Base-by-base conservation (phyloP, 2,797 vertebrate genomes). In the Astyanax mexicanus region DNA sequence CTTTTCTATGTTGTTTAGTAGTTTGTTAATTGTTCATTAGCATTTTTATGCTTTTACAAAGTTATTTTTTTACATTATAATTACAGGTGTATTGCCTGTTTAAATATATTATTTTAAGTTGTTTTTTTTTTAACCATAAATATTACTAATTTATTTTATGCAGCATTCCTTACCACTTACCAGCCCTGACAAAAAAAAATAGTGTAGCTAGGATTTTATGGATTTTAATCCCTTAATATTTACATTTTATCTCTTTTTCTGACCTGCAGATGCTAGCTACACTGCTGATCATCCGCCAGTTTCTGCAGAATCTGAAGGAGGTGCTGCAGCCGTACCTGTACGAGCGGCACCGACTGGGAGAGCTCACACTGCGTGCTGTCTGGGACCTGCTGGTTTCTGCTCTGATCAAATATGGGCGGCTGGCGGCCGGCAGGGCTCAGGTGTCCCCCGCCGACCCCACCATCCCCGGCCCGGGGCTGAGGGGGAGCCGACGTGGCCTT, bases 291-390 rank as follows among this genome's bases (percentile, higher is more conserved):
- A 98, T 97, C 17, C 96, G 97, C 19, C 98, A 99, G 91, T 95
- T 99, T 87, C 92, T 99, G 83, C 96, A 98, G 89, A 99, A 98
- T 27, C 82, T 98, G 78, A 95, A 97, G 44, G 98, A 99, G 85
- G 97, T 97, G 72, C 92, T 97, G 8, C 97, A 99, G 92, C 98
- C 98, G 7, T 97, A 99, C 84, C 87, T 99, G 51, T 97, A 96
- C 51, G 95, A 95, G 64, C 94, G 95, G 38, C 93, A 98, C 79
- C 94, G 96, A 77, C 88, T 95, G 3, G 96, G 96, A 0, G 94
- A 97, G 82, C 92, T 98, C 6, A 93, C 88, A 0, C 74, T 94
- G n/a, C 90, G 84, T 45, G 86, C 92, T 0, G 58, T 95, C 74
- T 94, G 93, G 85, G 95, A 95, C 81, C 88, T 96, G 67, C 87